phyloP scores from a whole-genome alignment of 2,797 vertebrate species.

The Podarcis siculus region DNA sequence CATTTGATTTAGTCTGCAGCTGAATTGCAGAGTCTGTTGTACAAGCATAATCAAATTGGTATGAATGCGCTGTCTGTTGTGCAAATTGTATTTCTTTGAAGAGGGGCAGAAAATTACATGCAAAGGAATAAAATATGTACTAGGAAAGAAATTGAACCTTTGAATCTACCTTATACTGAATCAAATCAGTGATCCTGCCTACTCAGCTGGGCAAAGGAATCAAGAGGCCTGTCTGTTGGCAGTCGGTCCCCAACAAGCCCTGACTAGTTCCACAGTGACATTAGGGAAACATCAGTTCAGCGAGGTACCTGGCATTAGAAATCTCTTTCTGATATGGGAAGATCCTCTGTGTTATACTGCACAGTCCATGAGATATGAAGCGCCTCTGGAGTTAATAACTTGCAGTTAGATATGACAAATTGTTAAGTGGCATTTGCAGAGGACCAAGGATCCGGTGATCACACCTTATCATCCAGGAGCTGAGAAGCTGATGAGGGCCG shows the following conservation, averaged over 20 bases:
- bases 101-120: not conserved
- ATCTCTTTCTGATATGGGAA: not conserved
- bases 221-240: no score
- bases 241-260: no score
- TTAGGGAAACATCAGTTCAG: not conserved
- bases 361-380: conserved; percentile 10
- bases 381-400: not conserved
- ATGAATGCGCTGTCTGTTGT: not conserved
- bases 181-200: not conserved
- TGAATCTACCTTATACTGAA: not conserved
- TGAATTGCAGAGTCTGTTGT: not conserved
- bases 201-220: no score
- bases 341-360: not conserved
- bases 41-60: not conserved
- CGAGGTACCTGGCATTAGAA: not conserved
- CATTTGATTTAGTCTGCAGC: not conserved
- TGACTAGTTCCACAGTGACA: no score
- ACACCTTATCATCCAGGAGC: not conserved
- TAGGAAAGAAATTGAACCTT: not conserved
- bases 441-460: not conserved
- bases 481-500: not conserved
- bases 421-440: conserved; percentile 11
- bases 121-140: not conserved
- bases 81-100: no score
- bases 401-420: conserved; percentile 10